Percentiles rank a stretch among this genome's conserved stretches.
phyloP scores from a whole-genome alignment of 2,113 vertebrate genomes.

The Neolamprologus devosi region DNA sequence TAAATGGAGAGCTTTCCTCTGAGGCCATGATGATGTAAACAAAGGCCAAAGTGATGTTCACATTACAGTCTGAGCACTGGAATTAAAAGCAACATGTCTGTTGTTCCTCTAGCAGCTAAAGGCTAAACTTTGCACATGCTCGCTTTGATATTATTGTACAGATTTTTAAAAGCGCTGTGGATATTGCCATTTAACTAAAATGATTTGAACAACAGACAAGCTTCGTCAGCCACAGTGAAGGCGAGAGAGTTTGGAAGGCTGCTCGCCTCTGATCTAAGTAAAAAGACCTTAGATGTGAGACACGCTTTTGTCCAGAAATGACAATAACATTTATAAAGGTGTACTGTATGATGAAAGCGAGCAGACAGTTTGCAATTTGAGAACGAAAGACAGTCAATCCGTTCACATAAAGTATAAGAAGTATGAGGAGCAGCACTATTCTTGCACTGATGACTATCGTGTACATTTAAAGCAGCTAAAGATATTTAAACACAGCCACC shows the following conservation, averaged over 20 bases:
- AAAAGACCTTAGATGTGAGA: not conserved
- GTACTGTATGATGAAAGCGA: not conserved
- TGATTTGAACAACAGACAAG: not conserved
- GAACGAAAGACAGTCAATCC: not conserved
- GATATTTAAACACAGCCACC: not conserved
- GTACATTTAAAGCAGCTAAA: not conserved
- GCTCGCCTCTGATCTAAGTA: not conserved
- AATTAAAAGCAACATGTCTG: not conserved
- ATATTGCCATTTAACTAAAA: not conserved
- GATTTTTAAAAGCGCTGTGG: not conserved
- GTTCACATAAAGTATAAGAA: not conserved
- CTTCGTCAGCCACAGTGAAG: not conserved
- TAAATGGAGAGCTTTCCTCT: slow-evolving; percentile 11
- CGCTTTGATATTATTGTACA: not conserved
- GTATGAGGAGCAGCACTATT: not conserved
- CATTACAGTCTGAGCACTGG: slow-evolving; percentile 1
- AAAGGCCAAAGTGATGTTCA: slow-evolving; percentile 22
- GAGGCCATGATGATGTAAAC: slow-evolving; percentile 38
- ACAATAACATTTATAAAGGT: not conserved
- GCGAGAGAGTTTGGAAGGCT: not conserved
- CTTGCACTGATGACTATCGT: not conserved
- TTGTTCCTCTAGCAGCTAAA: not conserved
- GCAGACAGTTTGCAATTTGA: not conserved
- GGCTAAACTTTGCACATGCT: not conserved
- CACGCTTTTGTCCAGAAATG: not conserved